Evolutionary conservation across 2,113 vertebrate species (phyloP), one percentile per base, ranked within the genome.

Genomic region (Mesoclemmys tuberculata): DNA sequence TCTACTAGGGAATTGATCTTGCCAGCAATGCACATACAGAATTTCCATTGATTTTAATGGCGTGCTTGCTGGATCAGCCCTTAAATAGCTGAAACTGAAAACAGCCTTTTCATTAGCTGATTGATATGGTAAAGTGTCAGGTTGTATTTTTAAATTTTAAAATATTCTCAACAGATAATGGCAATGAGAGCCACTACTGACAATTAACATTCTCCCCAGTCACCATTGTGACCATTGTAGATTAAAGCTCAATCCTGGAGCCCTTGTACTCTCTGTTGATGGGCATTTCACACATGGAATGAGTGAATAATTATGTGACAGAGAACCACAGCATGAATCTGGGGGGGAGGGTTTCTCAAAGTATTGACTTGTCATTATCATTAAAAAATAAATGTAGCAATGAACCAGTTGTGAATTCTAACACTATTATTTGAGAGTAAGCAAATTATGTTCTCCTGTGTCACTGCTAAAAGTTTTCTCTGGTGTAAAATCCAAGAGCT

Each of bases 211-310:
- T 52, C 14, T 78, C 61, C 38, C 64, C 64, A 26, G 44, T 44
- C 51, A 58, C 0, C 24, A 24, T 49, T 13, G 12, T 0, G 2
- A 58, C 0, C 24, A 24, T 49, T 13, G 12, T 0, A 2, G 7
- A 48, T 8, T 78, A 5, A 24, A 77, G 19, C 22, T 56, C 68
- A 87, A 18, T 8, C 93, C 85, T 89, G 41, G 44, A 52, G 2
- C n/a, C 7, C 19, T 49, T 75, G 7, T 3, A 51, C 5, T 58
- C 81, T 86, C 80, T 58, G 8, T 89, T 92, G 19, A 31, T 90
- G 58, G 4, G 18, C 87, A 0, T 18, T 10, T 56, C 64, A 85
- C 68, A 58, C 10, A 46, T n/a, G 54, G 85, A 84, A 90, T 27
- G 4, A 75, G 9, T 9, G 41, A 93, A 3, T 10, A 75, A 10